Percentiles rank a stretch among this genome's conserved stretches.
These are phyloP conservation scores for Thaumetopoea pityocampa DNA, from an alignment of 1,140 invertebrate genomes.

Conservation along the genomic window DNA sequence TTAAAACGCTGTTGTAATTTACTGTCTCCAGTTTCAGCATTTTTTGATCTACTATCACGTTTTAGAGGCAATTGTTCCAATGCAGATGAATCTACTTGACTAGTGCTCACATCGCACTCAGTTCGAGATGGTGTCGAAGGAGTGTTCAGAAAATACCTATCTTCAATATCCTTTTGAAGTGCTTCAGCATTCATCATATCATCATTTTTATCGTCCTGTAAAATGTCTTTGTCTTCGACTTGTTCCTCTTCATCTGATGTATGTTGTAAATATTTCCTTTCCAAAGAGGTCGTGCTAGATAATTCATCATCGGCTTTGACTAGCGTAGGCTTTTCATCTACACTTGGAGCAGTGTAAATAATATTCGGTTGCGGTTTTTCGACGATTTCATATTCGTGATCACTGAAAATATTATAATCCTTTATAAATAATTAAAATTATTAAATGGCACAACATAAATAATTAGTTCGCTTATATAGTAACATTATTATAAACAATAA, in stretches of 20 bases:
- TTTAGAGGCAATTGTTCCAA: constrained; percentile 80
- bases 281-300: constrained; percentile 68
- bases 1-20: constrained; percentile 76
- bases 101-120: constrained; percentile 81
- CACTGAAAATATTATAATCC: constrained; percentile 77
- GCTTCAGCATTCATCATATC: constrained; percentile 59
- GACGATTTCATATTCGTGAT: constrained; percentile 93
- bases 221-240: constrained; percentile 47
- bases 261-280: constrained; percentile 64
- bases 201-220: constrained; percentile 59
- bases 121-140: constrained; percentile 78
- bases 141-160: constrained; percentile 69
- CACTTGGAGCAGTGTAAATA: constrained; percentile 47
- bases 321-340: constrained; percentile 45
- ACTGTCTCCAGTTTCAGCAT: constrained; percentile 49
- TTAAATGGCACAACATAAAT: too few relatives aligned
- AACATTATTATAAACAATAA: constrained; percentile 11
- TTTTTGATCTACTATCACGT: constrained; percentile 76
- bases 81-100: constrained; percentile 80
- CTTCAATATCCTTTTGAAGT: constrained; percentile 77
- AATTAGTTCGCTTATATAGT: too few relatives aligned
- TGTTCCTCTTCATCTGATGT: constrained; percentile 56
- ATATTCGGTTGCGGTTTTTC: constrained; percentile 70
- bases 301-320: constrained; percentile 65
- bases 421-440: constrained; percentile 4